These are phyloP conservation scores for Triops cancriformis DNA, from an alignment of 1,140 invertebrate genomes.

Conservation along the genomic window DNA sequence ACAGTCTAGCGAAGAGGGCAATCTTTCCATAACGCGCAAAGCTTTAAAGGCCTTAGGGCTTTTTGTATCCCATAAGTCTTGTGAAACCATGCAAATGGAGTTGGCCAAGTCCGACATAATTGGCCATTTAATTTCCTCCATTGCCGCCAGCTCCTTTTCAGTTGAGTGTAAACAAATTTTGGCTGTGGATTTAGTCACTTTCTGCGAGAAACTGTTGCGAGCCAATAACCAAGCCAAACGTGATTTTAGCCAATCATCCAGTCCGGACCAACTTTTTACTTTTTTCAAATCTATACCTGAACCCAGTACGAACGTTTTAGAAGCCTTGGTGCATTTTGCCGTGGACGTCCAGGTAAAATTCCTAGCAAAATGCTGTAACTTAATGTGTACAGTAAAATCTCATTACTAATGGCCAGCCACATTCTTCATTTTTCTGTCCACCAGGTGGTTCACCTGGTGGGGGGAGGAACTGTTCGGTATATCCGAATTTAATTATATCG, in stretches of 20 bases:
- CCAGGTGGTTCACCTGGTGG: no score
- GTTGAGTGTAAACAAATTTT: not conserved
- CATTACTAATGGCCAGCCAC: no score
- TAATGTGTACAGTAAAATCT: not conserved
- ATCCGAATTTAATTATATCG: no score
- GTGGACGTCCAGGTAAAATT: not conserved
- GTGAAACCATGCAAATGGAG: constrained; percentile 21
- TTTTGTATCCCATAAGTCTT: constrained; percentile 12
- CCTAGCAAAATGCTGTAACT: not conserved
- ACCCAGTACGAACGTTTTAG: not conserved
- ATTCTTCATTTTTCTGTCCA: no score
- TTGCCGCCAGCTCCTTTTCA: not conserved
- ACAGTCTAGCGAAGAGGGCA: not conserved
- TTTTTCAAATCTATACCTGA: not conserved
- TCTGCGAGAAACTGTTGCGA: not conserved
- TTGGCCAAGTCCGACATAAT: constrained; percentile 25
- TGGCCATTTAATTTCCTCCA: not conserved
- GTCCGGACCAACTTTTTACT: not conserved
- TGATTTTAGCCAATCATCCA: not conserved
- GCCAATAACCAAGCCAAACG: not conserved
- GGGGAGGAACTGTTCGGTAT: no score
- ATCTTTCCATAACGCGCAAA: constrained; percentile 4
- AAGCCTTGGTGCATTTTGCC: not conserved
- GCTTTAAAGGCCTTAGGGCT: constrained; percentile 22
- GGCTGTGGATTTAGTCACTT: not conserved